A percentile compares a stretch with the other conserved stretches of the same genome.
Conservation (phyloP, 2,797 vertebrate genomes). For the Hypotaenidia okinawae region DNA sequence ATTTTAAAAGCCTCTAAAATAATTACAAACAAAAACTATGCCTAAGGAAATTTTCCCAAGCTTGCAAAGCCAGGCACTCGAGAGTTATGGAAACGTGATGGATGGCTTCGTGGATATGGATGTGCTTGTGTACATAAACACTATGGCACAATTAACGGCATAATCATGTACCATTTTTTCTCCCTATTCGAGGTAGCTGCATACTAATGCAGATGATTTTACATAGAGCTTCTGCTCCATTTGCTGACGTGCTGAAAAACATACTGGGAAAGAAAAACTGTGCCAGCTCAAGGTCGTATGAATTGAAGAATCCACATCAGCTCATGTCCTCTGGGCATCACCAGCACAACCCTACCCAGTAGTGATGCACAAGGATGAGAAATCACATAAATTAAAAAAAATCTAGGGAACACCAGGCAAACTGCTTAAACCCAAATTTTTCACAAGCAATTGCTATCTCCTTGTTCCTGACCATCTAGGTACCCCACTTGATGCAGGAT, state of each 20-base stretch:
- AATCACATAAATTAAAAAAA: neutral
- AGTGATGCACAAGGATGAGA: neutral
- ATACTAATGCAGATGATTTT: neutral
- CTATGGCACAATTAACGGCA: neutral
- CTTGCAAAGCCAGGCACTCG: neutral
- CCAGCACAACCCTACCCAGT: neutral
- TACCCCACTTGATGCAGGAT: neutral
- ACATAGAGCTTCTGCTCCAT: neutral
- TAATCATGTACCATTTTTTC: neutral
- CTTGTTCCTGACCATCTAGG: neutral
- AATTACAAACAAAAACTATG: neutral
- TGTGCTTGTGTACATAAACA: neutral
- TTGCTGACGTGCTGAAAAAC: conserved; percentile 28
- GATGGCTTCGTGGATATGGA: neutral
- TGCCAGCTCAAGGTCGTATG: neutral
- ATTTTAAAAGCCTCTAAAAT: neutral
- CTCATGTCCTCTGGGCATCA: fast-evolving
- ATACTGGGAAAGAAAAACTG: neutral
- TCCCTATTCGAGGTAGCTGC: neutral
- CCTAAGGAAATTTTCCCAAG: neutral
- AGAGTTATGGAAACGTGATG: neutral
- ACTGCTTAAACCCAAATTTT: neutral
- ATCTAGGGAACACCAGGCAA: neutral
- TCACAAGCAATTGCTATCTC: neutral
- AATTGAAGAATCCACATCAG: neutral